These are phyloP conservation scores for Temnothorax longispinosus DNA, from an alignment of 1,140 invertebrate species.

Conservation along the genomic window DNA sequence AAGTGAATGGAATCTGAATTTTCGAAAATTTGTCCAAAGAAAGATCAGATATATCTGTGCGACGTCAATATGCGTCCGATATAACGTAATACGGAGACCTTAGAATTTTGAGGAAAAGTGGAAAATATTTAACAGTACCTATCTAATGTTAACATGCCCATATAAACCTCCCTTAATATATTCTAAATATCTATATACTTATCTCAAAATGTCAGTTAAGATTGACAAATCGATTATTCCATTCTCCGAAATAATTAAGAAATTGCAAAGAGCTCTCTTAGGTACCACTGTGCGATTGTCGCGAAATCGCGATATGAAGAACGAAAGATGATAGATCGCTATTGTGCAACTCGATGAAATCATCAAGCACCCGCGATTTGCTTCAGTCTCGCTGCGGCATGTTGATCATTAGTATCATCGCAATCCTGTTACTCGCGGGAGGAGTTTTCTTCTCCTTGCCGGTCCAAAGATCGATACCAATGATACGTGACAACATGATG, in stretches of 20 bases:
- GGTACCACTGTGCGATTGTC: conserved; percentile 19
- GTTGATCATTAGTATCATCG: conserved; percentile 34
- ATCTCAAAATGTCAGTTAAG: neutral
- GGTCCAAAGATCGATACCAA: conserved; percentile 22
- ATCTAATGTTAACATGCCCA: neutral
- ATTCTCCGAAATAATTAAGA: neutral
- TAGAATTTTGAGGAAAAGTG: neutral
- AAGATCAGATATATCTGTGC: neutral
- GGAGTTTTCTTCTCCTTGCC: neutral
- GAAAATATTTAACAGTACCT: neutral
- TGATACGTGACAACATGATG: neutral
- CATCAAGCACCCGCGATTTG: neutral
- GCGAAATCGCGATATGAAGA: neutral
- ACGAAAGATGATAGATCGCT: neutral
- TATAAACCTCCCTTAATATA: neutral
- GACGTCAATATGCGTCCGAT: neutral
- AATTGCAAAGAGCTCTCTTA: neutral
- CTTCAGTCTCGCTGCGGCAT: conserved; percentile 25
- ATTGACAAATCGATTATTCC: neutral
- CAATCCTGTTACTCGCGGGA: neutral
- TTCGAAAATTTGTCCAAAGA: neutral
- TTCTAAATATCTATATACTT: neutral
- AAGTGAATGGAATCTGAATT: neutral
- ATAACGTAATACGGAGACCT: neutral
- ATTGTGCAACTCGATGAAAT: conserved; percentile 16